Percentiles rank a stretch among this genome's conserved stretches.
These are phyloP conservation scores for Crematogaster levior DNA, from an alignment of 2,888 invertebrate genomes.

Conservation along the genomic window DNA sequence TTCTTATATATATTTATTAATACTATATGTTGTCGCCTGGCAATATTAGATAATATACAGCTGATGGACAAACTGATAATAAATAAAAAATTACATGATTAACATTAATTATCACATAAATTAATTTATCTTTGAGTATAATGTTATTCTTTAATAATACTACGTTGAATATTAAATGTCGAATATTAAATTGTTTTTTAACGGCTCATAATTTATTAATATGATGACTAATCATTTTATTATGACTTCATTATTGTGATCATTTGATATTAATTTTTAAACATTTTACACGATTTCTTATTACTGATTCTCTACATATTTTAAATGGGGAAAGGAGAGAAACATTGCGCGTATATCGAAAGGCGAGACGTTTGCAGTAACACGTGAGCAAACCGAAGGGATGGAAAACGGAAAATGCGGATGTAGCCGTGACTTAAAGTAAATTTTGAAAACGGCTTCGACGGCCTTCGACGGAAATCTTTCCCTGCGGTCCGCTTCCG, in stretches of 20 bases:
- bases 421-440: slow-evolving; percentile 61
- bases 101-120: slow-evolving; percentile 13
- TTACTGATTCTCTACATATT: neutral
- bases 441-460: slow-evolving; percentile 70
- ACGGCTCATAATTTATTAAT: neutral
- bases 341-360: slow-evolving; percentile 38
- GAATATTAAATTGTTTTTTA: slow-evolving; percentile 22
- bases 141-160: neutral
- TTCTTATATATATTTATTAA: neutral
- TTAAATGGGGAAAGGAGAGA: neutral
- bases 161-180: neutral
- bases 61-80: neutral
- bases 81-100: slow-evolving; percentile 4
- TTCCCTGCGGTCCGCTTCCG: slow-evolving; percentile 74
- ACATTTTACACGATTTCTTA: slow-evolving; percentile 1
- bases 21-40: neutral
- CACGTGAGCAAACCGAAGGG: slow-evolving; percentile 17
- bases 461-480: slow-evolving; percentile 69
- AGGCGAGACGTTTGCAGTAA: slow-evolving; percentile 35
- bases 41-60: neutral
- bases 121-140: slow-evolving; percentile 5
- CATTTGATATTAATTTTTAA: neutral
- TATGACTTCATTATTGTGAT: neutral
- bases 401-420: slow-evolving; percentile 36
- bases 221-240: neutral